phyloP scores from a whole-genome alignment of 2,888 invertebrate genomes.

The Leptinotarsa haldemani region DNA sequence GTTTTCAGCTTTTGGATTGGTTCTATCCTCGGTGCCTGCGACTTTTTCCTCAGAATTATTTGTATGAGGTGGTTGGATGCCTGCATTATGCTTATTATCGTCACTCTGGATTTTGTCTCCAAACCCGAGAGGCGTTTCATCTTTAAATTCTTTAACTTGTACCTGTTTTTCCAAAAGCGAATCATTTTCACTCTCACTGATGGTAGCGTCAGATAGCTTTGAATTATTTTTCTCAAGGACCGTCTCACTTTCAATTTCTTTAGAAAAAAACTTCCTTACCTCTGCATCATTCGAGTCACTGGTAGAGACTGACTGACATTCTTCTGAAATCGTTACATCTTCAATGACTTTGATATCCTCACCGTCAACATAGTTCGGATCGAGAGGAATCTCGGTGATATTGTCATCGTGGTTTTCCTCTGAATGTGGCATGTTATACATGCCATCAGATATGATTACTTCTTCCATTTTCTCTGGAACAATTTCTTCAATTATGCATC shows the following conservation, averaged over 20 bases:
- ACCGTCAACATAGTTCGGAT: background rate
- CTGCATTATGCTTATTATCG: background rate
- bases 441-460: slow-evolving; percentile 25
- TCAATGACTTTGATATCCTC: background rate
- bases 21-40: background rate
- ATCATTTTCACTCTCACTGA: background rate
- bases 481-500: slow-evolving; percentile 54
- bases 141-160: background rate
- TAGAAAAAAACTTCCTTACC: slow-evolving; percentile 33
- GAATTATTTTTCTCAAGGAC: slow-evolving; percentile 34
- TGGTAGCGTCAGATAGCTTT: background rate
- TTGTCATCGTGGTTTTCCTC: background rate
- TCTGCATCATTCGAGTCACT: slow-evolving; percentile 41
- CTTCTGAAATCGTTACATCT: slow-evolving; percentile 28
- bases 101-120: background rate
- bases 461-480: slow-evolving; percentile 34
- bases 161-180: background rate
- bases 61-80: background rate
- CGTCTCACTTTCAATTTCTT: slow-evolving; percentile 41
- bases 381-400: background rate
- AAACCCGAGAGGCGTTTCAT: background rate
- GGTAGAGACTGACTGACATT: slow-evolving; percentile 33
- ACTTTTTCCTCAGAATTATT: background rate
- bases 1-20: background rate
- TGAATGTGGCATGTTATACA: background rate